A percentile compares a stretch with the other conserved stretches of the same genome.
Evolutionary conservation across 2,113 vertebrate genomes (phyloP).

Genomic region (Gymnobelideus leadbeateri): DNA sequence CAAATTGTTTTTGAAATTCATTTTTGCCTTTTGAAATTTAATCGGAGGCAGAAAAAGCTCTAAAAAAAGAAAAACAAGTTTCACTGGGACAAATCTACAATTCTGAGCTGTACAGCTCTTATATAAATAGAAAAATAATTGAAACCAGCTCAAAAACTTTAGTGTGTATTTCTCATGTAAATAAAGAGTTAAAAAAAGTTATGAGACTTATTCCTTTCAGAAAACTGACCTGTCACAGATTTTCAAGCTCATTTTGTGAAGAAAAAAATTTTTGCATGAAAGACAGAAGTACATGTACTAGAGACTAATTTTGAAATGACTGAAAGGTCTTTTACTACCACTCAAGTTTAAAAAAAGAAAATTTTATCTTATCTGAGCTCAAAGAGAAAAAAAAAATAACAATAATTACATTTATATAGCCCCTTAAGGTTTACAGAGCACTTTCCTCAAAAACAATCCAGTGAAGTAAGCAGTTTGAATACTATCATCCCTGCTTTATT

Average conservation of each 20-base stretch:
- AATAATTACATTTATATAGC: not conserved
- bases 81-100: not conserved
- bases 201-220: slow-evolving; percentile 46
- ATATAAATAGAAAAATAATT: slow-evolving; percentile 57
- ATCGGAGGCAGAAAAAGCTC: slow-evolving; percentile 22
- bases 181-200: not conserved
- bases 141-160: slow-evolving; percentile 46
- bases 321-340: not conserved
- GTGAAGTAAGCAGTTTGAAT: not conserved
- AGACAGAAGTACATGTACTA: slow-evolving; percentile 25
- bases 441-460: not conserved
- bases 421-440: not conserved
- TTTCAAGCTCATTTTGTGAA: not conserved
- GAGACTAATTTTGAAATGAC: slow-evolving; percentile 11
- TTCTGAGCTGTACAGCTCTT: not conserved
- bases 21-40: slow-evolving; percentile 46
- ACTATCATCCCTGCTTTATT: not conserved
- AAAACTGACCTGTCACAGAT: slow-evolving; percentile 20
- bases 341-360: slow-evolving; percentile 6
- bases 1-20: slow-evolving; percentile 45
- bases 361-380: not conserved
- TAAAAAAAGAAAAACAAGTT: slow-evolving; percentile 45
- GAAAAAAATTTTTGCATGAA: not conserved
- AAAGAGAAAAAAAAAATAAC: not conserved
- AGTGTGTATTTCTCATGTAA: slow-evolving; percentile 18